Percentiles rank a stretch among this genome's conserved stretches.
phyloP scores from a whole-genome alignment of 2,113 vertebrate genomes.

The Galemys pyrenaicus region DNA sequence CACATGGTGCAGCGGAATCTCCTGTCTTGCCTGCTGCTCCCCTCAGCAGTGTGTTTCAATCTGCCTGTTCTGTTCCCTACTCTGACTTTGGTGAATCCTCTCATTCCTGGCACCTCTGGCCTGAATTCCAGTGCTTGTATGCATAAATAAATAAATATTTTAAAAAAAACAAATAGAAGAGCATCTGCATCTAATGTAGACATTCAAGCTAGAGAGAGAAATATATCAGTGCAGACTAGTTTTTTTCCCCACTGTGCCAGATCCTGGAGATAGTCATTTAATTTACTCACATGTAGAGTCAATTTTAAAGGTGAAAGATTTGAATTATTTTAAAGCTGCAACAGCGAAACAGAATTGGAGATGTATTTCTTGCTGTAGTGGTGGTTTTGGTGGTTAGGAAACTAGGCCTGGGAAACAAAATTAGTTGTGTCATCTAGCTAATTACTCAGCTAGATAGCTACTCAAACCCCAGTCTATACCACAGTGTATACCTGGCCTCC shows the following conservation, averaged over 20 bases:
- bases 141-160: too few relatives aligned
- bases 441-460: not conserved
- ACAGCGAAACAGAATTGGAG: not conserved
- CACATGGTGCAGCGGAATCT: too few relatives aligned
- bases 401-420: not conserved
- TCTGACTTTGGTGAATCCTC: too few relatives aligned
- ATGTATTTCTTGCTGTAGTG: not conserved
- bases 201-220: constrained; percentile 47
- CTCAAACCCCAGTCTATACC: not conserved
- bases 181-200: constrained; percentile 7
- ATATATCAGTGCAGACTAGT: not conserved
- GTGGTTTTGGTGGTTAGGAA: not conserved
- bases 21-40: too few relatives aligned
- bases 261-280: not conserved
- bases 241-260: not conserved
- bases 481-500: not conserved
- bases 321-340: not conserved
- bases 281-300: constrained; percentile 13
- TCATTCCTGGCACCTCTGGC: too few relatives aligned
- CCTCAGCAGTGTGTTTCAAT: too few relatives aligned
- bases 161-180: constrained; percentile 1
- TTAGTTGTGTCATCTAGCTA: not conserved
- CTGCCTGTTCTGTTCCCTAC: too few relatives aligned
- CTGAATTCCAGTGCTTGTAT: too few relatives aligned
- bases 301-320: not conserved